Evolutionary conservation across 2,797 vertebrate species (phyloP).

Genomic region (Numenius phaeopus): DNA sequence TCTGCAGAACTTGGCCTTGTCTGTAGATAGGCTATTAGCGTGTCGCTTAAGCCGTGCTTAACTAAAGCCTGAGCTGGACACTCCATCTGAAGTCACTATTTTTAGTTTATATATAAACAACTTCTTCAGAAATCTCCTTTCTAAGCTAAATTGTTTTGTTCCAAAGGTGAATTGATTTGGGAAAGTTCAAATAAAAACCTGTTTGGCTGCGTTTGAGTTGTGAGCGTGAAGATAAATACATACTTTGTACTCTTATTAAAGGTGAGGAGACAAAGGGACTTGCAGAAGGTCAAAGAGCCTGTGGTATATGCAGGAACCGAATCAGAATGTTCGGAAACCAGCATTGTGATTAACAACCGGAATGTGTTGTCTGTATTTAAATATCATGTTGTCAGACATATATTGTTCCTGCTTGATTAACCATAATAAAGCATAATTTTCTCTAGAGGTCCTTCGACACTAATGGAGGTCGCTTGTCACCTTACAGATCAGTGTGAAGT

Average conservation of each 20-base stretch:
- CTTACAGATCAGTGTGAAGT: slow-evolving; percentile 12
- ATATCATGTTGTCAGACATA: not conserved
- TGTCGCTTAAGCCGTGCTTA: not conserved
- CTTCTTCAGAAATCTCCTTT: not conserved
- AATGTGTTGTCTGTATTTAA: not conserved
- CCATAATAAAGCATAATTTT: slow-evolving; percentile 28
- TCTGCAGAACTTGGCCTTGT: slow-evolving; percentile 19
- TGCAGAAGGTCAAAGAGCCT: not conserved
- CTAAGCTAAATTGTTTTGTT: slow-evolving; percentile 8
- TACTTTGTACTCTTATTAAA: slow-evolving; percentile 16
- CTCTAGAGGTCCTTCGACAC: not conserved
- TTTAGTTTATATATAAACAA: slow-evolving; percentile 18
- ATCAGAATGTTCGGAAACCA: not conserved
- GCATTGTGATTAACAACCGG: not conserved
- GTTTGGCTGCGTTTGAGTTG: slow-evolving; percentile 33
- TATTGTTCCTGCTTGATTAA: slow-evolving; percentile 43
- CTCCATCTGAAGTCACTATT: not conserved
- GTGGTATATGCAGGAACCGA: not conserved
- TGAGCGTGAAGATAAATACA: slow-evolving; percentile 40
- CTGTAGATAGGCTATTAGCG: not conserved
- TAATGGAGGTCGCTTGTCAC: not conserved
- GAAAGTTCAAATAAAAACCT: slow-evolving; percentile 47
- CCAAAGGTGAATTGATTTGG: slow-evolving; percentile 49
- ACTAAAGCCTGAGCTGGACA: not conserved
- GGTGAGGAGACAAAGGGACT: not conserved